Conservation (phyloP, 2,113 vertebrate species). For the Pavo muticus region DNA sequence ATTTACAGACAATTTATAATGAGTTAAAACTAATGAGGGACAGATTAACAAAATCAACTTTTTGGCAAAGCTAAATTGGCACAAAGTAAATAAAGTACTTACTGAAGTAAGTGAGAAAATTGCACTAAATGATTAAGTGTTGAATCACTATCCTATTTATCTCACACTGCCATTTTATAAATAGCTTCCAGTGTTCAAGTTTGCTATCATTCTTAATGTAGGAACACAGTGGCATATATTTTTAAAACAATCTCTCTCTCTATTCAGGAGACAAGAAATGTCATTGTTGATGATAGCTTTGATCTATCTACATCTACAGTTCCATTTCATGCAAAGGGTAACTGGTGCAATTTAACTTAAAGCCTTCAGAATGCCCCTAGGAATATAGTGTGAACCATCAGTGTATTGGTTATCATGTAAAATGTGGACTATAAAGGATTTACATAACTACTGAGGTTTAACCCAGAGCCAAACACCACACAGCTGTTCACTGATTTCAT, state of each 20-base stretch:
- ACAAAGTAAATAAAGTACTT: conserved; percentile 33
- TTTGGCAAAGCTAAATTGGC: not conserved
- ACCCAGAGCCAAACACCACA: not conserved
- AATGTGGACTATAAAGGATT: not conserved
- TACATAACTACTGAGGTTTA: not conserved
- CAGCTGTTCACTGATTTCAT: not conserved
- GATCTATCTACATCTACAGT: not conserved
- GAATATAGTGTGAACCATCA: not conserved
- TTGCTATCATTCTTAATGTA: not conserved
- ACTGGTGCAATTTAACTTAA: not conserved
- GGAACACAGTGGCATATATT: not conserved
- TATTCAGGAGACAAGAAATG: not conserved
- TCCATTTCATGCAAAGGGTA: not conserved
- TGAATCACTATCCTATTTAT: conserved; percentile 20
- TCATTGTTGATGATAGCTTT: not conserved
- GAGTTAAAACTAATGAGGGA: not conserved
- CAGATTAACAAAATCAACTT: conserved; percentile 1
- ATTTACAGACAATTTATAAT: not conserved
- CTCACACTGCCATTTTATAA: conserved; percentile 14
- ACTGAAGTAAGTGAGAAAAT: conserved; percentile 22
- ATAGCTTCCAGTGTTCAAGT: not conserved
- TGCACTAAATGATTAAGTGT: conserved; percentile 25
- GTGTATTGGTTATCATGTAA: not conserved
- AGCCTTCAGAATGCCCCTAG: not conserved
- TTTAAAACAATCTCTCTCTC: not conserved